Conservation (phyloP, 2,797 vertebrate genomes). For the Hyperoplus immaculatus region DNA sequence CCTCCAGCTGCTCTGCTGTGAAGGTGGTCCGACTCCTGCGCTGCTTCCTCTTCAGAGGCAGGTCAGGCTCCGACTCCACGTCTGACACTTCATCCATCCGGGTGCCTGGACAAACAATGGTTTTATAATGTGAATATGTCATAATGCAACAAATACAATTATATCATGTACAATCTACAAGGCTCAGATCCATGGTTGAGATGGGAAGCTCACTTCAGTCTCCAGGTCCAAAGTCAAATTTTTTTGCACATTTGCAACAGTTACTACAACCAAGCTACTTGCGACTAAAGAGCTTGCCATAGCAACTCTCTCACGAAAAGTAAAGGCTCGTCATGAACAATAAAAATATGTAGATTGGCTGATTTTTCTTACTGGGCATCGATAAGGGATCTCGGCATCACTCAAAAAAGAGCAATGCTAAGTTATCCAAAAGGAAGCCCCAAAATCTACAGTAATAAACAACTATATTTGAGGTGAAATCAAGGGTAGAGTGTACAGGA, state of each 20-base stretch:
- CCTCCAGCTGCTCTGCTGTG: constrained; percentile 96
- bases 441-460: too few relatives aligned
- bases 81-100: constrained; percentile 94
- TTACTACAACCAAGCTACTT: not conserved
- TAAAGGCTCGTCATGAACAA: too few relatives aligned
- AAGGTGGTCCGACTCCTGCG: constrained; percentile 95
- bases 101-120: constrained; percentile 80
- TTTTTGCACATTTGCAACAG: not conserved
- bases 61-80: constrained; percentile 94
- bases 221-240: not conserved
- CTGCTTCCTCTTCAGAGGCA: constrained; percentile 96
- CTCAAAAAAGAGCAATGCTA: too few relatives aligned
- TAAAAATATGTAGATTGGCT: too few relatives aligned
- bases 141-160: not conserved
- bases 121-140: not conserved
- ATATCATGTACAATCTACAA: not conserved
- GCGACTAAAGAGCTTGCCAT: not conserved
- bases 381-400: too few relatives aligned
- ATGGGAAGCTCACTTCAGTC: not conserved
- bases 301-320: too few relatives aligned
- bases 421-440: too few relatives aligned
- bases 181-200: not conserved
- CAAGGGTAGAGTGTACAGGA: too few relatives aligned
- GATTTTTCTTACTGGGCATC: too few relatives aligned
- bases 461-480: too few relatives aligned